These are phyloP conservation scores for Palythoa caribaeorum DNA, from an alignment of 92 coral and sea anemone genomes.

Conservation along the genomic window DNA sequence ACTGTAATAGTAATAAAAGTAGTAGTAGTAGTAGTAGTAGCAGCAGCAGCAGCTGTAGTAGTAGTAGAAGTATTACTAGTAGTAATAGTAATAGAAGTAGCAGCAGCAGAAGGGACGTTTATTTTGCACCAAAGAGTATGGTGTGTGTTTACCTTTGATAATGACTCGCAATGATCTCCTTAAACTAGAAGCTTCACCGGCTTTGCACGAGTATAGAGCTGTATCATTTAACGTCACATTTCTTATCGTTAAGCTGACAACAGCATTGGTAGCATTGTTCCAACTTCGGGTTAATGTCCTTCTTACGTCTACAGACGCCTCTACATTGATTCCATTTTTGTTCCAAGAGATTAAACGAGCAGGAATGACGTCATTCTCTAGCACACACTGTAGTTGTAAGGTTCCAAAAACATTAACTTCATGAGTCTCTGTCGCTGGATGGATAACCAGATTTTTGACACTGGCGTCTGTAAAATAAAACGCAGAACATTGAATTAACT, in stretches of 20 bases:
- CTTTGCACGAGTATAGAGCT: constrained; percentile 17
- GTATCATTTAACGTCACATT: background rate
- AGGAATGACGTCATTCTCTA: background rate
- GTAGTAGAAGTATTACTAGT: too few relatives aligned
- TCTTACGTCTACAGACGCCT: background rate
- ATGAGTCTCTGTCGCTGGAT: background rate
- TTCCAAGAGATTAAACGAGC: background rate
- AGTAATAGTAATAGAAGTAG: too few relatives aligned
- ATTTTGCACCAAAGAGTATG: background rate
- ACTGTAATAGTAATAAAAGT: too few relatives aligned
- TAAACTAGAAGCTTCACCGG: background rate
- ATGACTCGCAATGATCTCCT: background rate
- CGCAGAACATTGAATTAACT: background rate
- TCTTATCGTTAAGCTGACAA: background rate
- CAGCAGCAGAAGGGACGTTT: too few relatives aligned
- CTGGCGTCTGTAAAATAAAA: constrained; percentile 17
- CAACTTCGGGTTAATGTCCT: background rate
- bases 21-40: too few relatives aligned
- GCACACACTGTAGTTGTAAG: background rate
- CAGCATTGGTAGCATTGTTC: background rate
- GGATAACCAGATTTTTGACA: constrained; percentile 8
- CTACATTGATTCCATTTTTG: constrained; percentile 12
- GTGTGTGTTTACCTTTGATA: background rate
- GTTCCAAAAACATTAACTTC: constrained; percentile 1
- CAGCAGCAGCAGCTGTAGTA: too few relatives aligned